These are phyloP conservation scores for Oscheius sp. DNA, from an alignment of 2,888 invertebrate species.

Conservation along the genomic window DNA sequence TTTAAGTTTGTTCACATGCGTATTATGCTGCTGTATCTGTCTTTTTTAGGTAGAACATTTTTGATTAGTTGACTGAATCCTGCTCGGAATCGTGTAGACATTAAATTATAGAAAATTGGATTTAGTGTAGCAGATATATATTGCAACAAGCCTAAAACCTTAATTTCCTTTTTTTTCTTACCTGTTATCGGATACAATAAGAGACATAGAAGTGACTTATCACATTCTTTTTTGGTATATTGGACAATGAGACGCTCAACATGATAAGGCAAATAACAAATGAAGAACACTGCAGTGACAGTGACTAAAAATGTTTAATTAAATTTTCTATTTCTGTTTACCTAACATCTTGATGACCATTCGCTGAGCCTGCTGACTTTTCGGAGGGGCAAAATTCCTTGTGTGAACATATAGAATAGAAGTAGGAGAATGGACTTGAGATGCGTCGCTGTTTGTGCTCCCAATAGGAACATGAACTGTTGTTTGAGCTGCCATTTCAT, in stretches of 20 bases:
- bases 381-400: slow-evolving; percentile 51
- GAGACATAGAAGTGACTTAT: slow-evolving; percentile 50
- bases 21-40: slow-evolving; percentile 46
- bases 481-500: slow-evolving; percentile 44
- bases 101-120: slow-evolving; percentile 68
- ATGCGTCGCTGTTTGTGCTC: slow-evolving; percentile 47
- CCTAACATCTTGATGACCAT: slow-evolving; percentile 69
- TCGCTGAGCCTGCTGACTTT: slow-evolving; percentile 66
- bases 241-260: slow-evolving; percentile 64
- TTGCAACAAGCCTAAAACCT: slow-evolving; percentile 55
- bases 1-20: slow-evolving; percentile 31
- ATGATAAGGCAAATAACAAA: slow-evolving; percentile 69
- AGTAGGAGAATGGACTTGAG: slow-evolving; percentile 25
- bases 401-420: slow-evolving; percentile 47
- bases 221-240: slow-evolving; percentile 55
- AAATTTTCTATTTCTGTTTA: slow-evolving; percentile 1
- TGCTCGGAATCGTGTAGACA: slow-evolving; percentile 64
- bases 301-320: slow-evolving; percentile 48
- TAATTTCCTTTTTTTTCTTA: neutral
- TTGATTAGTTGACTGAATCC: slow-evolving; percentile 59
- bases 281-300: slow-evolving; percentile 65
- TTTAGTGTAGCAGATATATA: slow-evolving; percentile 68
- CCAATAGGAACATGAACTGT: slow-evolving; percentile 56
- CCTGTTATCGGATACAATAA: slow-evolving; percentile 68
- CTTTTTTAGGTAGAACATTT: slow-evolving; percentile 41